Conservation (phyloP, 1,140 invertebrate genomes). For the Neotoxoptera formosana region DNA sequence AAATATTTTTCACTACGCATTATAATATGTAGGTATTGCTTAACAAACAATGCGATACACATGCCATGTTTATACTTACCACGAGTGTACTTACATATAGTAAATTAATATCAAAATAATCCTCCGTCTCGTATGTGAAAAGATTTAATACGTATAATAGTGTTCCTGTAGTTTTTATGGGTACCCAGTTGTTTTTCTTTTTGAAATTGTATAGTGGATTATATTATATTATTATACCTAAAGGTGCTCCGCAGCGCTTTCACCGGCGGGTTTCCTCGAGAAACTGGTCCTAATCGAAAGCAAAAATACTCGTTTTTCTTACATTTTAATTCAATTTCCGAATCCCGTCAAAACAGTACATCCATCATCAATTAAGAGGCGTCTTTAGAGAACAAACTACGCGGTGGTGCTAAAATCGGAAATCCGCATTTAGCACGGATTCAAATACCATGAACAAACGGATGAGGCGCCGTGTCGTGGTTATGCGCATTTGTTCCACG, state of each 20-base stretch:
- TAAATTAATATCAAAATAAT: conserved; percentile 18
- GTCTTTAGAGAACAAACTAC: not conserved
- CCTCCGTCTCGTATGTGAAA: conserved; percentile 34
- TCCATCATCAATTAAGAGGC: not conserved
- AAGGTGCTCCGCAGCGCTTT: not conserved
- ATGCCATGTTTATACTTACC: not conserved
- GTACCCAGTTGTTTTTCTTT: conserved; percentile 32
- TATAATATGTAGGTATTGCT: conserved; percentile 11
- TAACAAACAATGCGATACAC: not conserved
- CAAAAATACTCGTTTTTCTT: conserved; percentile 8
- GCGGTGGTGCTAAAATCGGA: not conserved
- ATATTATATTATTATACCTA: not conserved
- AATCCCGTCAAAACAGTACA: not conserved
- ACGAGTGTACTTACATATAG: not conserved
- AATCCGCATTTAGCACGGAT: conserved; percentile 39
- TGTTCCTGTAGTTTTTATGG: not conserved
- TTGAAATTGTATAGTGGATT: not conserved
- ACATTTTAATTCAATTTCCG: conserved; percentile 25
- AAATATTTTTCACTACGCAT: not conserved
- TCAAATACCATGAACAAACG: conserved; percentile 8
- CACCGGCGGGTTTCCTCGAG: conserved; percentile 43
- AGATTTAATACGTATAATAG: not conserved
- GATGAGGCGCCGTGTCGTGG: not conserved
- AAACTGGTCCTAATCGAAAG: not conserved
- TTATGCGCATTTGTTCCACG: conserved; percentile 31